A percentile compares a stretch with the other conserved stretches of the same genome.
phyloP scores from a whole-genome alignment of 2,888 invertebrate genomes.

The Chrysodeixis includens region DNA sequence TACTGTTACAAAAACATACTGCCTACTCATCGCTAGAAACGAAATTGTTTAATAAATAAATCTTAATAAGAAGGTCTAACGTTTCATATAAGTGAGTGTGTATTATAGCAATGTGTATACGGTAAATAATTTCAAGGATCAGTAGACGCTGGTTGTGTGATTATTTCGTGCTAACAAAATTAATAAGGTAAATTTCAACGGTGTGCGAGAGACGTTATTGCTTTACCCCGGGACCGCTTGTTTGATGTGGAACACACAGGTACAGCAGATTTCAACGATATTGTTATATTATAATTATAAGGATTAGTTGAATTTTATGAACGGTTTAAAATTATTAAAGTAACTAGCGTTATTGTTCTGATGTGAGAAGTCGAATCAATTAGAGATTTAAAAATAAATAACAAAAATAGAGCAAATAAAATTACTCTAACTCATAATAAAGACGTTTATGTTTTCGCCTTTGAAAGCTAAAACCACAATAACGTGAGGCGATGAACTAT shows the following conservation, averaged over 20 bases:
- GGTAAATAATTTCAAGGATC: slow-evolving; percentile 82
- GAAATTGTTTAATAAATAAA: too few relatives aligned
- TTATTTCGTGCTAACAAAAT: slow-evolving; percentile 83
- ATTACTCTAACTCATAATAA: background rate
- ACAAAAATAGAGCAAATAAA: too few relatives aligned
- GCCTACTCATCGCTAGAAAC: too few relatives aligned
- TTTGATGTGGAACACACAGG: slow-evolving; percentile 70
- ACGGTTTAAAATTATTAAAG: slow-evolving; percentile 24
- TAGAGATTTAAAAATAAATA: background rate
- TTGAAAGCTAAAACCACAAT: slow-evolving; percentile 45
- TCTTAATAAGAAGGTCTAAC: background rate
- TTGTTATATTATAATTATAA: slow-evolving; percentile 46
- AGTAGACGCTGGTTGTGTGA: slow-evolving; percentile 75
- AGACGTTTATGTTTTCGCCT: slow-evolving; percentile 27
- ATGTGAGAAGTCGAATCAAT: background rate
- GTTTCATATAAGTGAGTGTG: background rate
- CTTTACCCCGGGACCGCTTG: slow-evolving; percentile 72
- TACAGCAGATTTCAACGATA: slow-evolving; percentile 54
- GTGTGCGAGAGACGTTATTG: slow-evolving; percentile 73
- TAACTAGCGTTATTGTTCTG: background rate
- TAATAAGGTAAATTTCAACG: slow-evolving; percentile 82
- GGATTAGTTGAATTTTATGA: slow-evolving; percentile 16
- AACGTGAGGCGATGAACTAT: slow-evolving; percentile 45
- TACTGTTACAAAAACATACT: too few relatives aligned
- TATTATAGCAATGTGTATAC: slow-evolving; percentile 53